Evolutionary conservation across 2,888 invertebrate genomes (phyloP).

Genomic region (Tolmerus cingulatus): DNA sequence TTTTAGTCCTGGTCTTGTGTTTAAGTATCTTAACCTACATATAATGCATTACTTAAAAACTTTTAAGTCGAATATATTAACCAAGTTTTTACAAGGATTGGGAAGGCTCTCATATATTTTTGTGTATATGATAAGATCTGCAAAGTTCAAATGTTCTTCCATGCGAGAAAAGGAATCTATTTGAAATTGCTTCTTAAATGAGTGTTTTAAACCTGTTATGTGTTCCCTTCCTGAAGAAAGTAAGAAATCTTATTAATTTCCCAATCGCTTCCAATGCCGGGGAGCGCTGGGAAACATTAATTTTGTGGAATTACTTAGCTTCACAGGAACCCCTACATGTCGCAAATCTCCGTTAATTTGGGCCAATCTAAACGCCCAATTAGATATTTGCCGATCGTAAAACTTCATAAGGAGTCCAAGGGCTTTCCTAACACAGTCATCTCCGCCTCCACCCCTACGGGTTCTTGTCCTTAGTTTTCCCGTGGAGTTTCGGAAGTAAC

Average conservation of each 20-base stretch:
- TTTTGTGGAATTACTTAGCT: neutral
- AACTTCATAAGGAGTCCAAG: neutral
- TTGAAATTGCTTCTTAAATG: neutral
- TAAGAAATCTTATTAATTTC: neutral
- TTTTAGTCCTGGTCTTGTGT: too few relatives aligned
- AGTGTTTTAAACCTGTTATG: neutral
- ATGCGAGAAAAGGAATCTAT: neutral
- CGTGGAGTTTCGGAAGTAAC: neutral
- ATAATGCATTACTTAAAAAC: too few relatives aligned
- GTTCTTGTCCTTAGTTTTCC: constrained; percentile 1
- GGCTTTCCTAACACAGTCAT: neutral
- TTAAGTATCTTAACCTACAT: too few relatives aligned
- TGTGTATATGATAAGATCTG: neutral
- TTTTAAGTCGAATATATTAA: neutral
- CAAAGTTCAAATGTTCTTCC: neutral
- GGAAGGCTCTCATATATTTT: neutral
- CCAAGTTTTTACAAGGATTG: neutral
- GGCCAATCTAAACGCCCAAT: neutral
- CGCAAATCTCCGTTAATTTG: neutral
- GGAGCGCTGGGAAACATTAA: neutral
- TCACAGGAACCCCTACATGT: neutral
- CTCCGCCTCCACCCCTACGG: neutral
- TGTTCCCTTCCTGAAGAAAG: neutral
- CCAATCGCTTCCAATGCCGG: neutral
- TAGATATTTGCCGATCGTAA: neutral